Conservation (phyloP, 2,113 vertebrate species). For the Mormyrus lacerda region DNA sequence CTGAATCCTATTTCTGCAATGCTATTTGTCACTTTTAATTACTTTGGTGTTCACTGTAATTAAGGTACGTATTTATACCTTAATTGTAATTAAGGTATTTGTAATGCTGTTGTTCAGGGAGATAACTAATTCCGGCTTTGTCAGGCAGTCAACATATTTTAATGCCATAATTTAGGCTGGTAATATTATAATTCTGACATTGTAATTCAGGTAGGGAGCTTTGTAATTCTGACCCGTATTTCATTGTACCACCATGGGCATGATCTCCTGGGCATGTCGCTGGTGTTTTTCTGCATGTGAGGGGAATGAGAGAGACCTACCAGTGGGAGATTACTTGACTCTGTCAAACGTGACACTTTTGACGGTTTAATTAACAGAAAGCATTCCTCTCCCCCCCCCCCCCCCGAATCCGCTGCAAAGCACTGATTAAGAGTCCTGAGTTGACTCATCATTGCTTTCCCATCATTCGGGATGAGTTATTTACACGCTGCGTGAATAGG, state of each 20-base stretch:
- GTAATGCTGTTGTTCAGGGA: neutral
- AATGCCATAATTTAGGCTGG: neutral
- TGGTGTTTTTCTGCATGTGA: neutral
- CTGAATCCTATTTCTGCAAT: slow-evolving; percentile 6
- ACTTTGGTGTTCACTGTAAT: neutral
- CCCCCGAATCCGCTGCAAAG: neutral
- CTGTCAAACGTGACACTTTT: neutral
- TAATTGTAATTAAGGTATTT: neutral
- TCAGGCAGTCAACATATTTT: neutral
- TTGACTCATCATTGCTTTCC: neutral
- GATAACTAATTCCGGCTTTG: neutral
- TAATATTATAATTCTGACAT: neutral
- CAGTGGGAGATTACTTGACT: neutral
- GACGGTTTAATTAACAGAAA: neutral
- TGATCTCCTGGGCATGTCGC: neutral
- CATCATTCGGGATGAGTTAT: slow-evolving; percentile 4
- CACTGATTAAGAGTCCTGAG: neutral
- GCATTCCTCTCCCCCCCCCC: neutral
- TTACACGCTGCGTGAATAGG: neutral
- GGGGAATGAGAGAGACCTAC: neutral
- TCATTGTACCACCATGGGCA: neutral
- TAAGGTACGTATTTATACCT: neutral
- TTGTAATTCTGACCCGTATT: neutral
- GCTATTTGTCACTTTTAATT: slow-evolving; percentile 5
- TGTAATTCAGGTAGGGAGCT: neutral